These are phyloP conservation scores for Drosophila acutilabella DNA, from an alignment of 2,888 invertebrate genomes.

Conservation along the genomic window DNA sequence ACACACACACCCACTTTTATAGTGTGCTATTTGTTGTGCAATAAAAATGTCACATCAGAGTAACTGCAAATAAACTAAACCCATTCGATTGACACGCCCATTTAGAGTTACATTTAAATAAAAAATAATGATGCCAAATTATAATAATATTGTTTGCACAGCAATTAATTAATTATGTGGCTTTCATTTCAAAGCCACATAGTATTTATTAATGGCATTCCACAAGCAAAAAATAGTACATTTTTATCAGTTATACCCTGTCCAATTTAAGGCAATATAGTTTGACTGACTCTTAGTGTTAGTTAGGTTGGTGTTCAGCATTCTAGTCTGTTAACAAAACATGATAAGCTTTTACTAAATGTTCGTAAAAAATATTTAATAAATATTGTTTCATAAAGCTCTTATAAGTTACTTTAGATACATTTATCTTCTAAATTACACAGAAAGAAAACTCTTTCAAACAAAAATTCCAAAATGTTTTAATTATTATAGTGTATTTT, in stretches of 20 bases:
- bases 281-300: no score
- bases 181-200: constrained; percentile 34
- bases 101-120: constrained; percentile 10
- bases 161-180: constrained; percentile 67
- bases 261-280: background rate
- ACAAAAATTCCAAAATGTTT: no score
- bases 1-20: background rate
- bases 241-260: background rate
- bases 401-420: no score
- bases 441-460: no score
- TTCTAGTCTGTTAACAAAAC: no score
- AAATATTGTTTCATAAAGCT: no score
- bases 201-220: constrained; percentile 49
- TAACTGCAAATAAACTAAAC: constrained; percentile 27
- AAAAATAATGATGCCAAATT: constrained; percentile 33
- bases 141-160: constrained; percentile 50
- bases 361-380: no score
- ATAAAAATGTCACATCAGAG: constrained; percentile 48
- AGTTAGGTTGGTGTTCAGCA: no score
- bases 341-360: no score
- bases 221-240: constrained; percentile 3
- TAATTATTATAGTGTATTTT: background rate
- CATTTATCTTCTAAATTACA: no score
- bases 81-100: constrained; percentile 3
- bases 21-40: constrained; percentile 6